These are phyloP conservation scores for Hirundichthys speculiger DNA, from an alignment of 2,113 vertebrate species.

Conservation along the genomic window DNA sequence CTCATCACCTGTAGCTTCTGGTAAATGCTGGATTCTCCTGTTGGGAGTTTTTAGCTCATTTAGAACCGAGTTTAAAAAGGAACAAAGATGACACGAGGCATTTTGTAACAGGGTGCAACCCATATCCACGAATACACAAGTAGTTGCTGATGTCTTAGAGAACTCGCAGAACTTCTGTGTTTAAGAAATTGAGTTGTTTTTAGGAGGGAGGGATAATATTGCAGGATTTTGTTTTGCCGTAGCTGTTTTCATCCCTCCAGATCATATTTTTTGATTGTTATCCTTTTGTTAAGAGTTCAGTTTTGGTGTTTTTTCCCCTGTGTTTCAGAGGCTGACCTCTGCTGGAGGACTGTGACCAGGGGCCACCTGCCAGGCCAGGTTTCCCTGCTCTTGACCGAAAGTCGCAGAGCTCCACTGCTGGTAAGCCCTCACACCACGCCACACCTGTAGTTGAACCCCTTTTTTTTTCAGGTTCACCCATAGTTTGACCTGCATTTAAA, in stretches of 20 bases:
- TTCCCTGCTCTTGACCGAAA: slow-evolving; percentile 64
- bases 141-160: no score
- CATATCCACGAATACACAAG: no score
- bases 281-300: not conserved
- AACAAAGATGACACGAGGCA: no score
- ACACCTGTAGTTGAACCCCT: no score
- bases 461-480: no score
- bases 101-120: no score
- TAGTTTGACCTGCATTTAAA: no score
- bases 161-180: no score
- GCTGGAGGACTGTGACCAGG: slow-evolving; percentile 72
- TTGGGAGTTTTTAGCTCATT: not conserved
- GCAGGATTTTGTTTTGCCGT: no score
- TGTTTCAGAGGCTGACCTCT: slow-evolving; percentile 72
- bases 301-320: slow-evolving; percentile 21
- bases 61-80: not conserved
- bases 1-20: not conserved
- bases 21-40: not conserved
- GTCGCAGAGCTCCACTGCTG: slow-evolving; percentile 61
- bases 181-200: not conserved
- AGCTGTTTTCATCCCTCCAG: not conserved
- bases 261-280: not conserved
- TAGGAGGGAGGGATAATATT: not conserved
- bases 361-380: slow-evolving; percentile 75
- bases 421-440: slow-evolving; percentile 59